Base-by-base conservation (phyloP, 2,797 vertebrate genomes). In the Fratercula arctica region DNA sequence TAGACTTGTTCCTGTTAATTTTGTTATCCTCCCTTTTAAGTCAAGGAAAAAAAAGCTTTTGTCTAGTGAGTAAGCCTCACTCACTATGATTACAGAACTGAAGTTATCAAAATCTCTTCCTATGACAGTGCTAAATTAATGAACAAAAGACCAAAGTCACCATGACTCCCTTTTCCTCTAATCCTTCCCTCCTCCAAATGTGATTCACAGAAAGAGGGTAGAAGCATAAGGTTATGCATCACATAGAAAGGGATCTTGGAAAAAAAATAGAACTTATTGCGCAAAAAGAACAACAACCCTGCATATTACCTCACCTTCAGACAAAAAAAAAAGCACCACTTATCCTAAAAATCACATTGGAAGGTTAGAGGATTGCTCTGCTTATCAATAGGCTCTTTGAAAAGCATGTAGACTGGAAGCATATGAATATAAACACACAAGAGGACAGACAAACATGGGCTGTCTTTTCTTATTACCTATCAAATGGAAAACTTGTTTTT, bases 401-500 rank as follows among this genome's bases (percentile, higher is more conserved):
- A 89, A 95, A 69, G n/a, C 50, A 69, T 14, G 18, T 23, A 51
- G 31, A 74, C 5, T 69, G 23, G 20, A 92, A 79, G 39, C 4
- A 24, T 20, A 26, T 19, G 29, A 93, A 89, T 37, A 87, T 8
- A 80, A 1, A 28, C 23, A 50, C 14, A 45, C 11, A 61, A 54
- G 43, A 66, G 35, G 4, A 66, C 28, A 75, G 43, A 64, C 4
- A 77, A 13, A 77, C 25, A 41, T 8, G 1, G 12, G 11, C 51
- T 88, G 56, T 35, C 86, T 91, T 72, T 82, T 87, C 66, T 90
- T 94, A 70, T 83, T 59, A 61, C 73, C 63, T 59, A 56, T 48
- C 75, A 77, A 96, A 92, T 46, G 25, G 88, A 82, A 95, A 97
- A 78, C 45, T n/a, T 84, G 29, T 87, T 96, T 97, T 87, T 92